Evolutionary conservation across 2,888 invertebrate genomes (phyloP), one percentile per base, ranked within the genome.

Genomic region (Cyclophora punctaria): DNA sequence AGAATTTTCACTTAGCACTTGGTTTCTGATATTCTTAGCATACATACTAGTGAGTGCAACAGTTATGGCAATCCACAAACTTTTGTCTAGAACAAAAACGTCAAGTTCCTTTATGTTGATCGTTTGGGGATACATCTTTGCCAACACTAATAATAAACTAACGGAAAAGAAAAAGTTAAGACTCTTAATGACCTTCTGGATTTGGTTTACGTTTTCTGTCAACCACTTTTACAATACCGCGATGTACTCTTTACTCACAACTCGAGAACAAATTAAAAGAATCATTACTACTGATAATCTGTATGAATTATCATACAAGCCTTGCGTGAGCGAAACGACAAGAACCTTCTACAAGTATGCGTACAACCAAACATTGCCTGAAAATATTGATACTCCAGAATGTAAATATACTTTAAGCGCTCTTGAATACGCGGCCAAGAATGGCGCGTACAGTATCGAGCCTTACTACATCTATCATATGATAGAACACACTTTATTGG

Each of bases 161-260:
- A 59, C 71, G 2, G 67, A 53, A 51, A 57, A 67, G 4, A 68
- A 62, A 45, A 64, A 63, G 41, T 60, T 77, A 37, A 69, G 72
- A 58, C 49, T 56, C 0, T 53, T 82, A 5, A 62, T 78, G 34
- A 48, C 76, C 34, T 62, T 60, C 48, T 83, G 83, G 83, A 64
- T 79, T 53, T 73, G 75, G 71, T 83, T 78, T 41, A 71, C 80
- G 42, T 83, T 75, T 55, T 80, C 73, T 45, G 70, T 83, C 6
- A 60, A 56, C 3, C 79, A 63, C 52, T 82, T 84, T 57, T 84
- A 82, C 51, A 77, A 71, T 46, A 78, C 80, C 3, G 70, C 73
- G 7, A 57, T 80, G 34, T 75, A 69, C 50, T 76, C 78, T 57
- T 67, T 80, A 43, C 60, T 78, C 40, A 69, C 78, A n/a, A 62